A percentile compares a stretch with the other conserved stretches of the same genome.
phyloP scores from a whole-genome alignment of 1,140 invertebrate genomes.

The Drosophila gunungcola region DNA sequence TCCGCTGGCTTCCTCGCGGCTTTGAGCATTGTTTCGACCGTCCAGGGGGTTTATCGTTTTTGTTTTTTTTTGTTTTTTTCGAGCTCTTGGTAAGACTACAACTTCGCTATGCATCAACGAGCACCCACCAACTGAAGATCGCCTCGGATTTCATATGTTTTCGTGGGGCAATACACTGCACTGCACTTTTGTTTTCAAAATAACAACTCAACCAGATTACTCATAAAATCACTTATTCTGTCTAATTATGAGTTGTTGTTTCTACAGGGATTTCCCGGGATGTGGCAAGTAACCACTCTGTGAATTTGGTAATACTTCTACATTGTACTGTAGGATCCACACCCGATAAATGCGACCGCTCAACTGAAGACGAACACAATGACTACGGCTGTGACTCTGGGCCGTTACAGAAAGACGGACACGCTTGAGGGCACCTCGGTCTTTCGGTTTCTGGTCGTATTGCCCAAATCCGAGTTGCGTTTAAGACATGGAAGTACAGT shows the following conservation, averaged over 20 bases:
- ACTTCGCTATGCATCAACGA: slow-evolving; percentile 64
- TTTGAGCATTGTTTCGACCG: slow-evolving; percentile 74
- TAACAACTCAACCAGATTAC: no score
- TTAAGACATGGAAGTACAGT: slow-evolving; percentile 47
- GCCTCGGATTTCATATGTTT: slow-evolving; percentile 38
- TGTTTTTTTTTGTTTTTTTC: background rate
- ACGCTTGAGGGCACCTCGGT: slow-evolving; percentile 66
- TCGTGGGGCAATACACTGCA: slow-evolving; percentile 14
- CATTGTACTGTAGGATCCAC: slow-evolving; percentile 24
- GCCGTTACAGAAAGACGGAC: slow-evolving; percentile 70
- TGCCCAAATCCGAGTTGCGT: slow-evolving; percentile 57
- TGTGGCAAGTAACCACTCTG: slow-evolving; percentile 20
- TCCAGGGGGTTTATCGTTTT: slow-evolving; percentile 21
- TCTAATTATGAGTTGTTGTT: background rate
- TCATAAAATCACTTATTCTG: background rate
- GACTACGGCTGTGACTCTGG: slow-evolving; percentile 48
- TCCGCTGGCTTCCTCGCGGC: slow-evolving; percentile 71
- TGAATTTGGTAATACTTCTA: slow-evolving; percentile 10
- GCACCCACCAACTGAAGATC: slow-evolving; percentile 35
- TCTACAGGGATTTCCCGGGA: background rate
- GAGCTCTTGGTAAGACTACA: slow-evolving; percentile 43
- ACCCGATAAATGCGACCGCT: slow-evolving; percentile 62
- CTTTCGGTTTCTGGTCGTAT: slow-evolving; percentile 46
- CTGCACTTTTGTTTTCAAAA: slow-evolving; percentile 4
- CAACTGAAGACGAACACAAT: slow-evolving; percentile 69